Base-by-base conservation (phyloP, 2,113 vertebrate genomes). In the Solea senegalensis region DNA sequence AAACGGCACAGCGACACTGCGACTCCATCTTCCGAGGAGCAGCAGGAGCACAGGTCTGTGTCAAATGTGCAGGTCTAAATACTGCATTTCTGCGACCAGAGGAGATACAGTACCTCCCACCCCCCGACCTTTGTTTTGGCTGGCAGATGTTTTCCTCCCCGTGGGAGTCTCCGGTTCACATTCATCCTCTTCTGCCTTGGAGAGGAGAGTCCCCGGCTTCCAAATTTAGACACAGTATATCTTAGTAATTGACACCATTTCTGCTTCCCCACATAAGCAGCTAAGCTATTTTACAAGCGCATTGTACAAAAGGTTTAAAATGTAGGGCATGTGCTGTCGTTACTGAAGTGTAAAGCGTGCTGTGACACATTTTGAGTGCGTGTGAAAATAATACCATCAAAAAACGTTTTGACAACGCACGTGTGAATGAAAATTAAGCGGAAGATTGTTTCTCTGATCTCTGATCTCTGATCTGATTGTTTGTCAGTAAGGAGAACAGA, bases 81-180 rank as follows among this genome's bases (percentile, higher is more conserved):
- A 64, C 75, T 74, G 65, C 69, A 76, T 59, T 81, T 73, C 50
- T 8, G 0, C 51, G 50, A 34, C 80, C 80, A 45, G 26, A 72
- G 27, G 66, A 77, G 27, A 57, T 27, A 21, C 21, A 21, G 21
- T 21, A 40, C 53, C 45, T 45, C 55, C 49, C 48, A 4, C n/a
- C 52, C 16, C 39, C 34, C 34, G 3, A 34, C 34, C 5, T 34
- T 52, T 87, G 77, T 78, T 91, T 81, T 72, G 74, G 82, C 81
- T 83, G 76, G 77, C 83, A 87, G 89, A 88, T 87, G 84, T 89
- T 84, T 84, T 60, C 58, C 39, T 67, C 69, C 82, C 77, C 83
- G 49, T 8, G 82, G 77, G 84, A 83, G 48, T 46, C 45, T 72
- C 84, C 11, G 10, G 66, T 83, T 79, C 68, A 76, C 78, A 76